A percentile compares a stretch with the other conserved stretches of the same genome.
Evolutionary conservation across 2,888 invertebrate species (phyloP).

Genomic region (Sipha maydis): DNA sequence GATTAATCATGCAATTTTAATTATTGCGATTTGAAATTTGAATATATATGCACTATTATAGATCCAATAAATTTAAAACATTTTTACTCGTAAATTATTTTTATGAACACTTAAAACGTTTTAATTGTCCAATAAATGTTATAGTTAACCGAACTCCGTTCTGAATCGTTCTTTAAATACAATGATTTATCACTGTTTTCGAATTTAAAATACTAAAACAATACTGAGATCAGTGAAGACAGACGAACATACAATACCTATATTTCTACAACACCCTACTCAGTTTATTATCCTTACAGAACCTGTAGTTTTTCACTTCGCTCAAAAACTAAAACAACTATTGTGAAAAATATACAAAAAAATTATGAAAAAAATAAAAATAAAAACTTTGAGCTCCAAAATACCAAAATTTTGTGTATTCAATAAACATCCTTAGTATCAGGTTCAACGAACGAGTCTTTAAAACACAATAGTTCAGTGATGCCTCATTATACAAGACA

Average conservation of each 20-base stretch:
- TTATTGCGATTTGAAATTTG: neutral
- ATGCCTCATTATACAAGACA: slow-evolving; percentile 44
- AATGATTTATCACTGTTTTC: neutral
- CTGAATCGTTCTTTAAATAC: neutral
- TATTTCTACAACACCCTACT: neutral
- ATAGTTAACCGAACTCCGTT: neutral
- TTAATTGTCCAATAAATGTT: neutral
- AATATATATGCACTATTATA: neutral
- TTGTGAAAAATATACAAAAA: neutral
- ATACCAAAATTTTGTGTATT: neutral
- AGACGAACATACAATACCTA: neutral
- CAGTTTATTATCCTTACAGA: neutral
- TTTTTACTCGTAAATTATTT: neutral
- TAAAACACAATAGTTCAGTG: slow-evolving; percentile 39
- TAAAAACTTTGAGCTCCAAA: neutral
- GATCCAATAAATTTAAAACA: no score
- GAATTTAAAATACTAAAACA: neutral
- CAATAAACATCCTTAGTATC: neutral
- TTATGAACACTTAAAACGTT: neutral
- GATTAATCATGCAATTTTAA: neutral
- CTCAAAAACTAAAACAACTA: neutral
- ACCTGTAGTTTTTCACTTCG: neutral
- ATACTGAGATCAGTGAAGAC: neutral
- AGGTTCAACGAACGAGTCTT: slow-evolving; percentile 54
- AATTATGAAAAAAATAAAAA: slow-evolving; percentile 6